Evolutionary conservation across 2,888 invertebrate genomes (phyloP).

Genomic region (Xanthorhoe designata): DNA sequence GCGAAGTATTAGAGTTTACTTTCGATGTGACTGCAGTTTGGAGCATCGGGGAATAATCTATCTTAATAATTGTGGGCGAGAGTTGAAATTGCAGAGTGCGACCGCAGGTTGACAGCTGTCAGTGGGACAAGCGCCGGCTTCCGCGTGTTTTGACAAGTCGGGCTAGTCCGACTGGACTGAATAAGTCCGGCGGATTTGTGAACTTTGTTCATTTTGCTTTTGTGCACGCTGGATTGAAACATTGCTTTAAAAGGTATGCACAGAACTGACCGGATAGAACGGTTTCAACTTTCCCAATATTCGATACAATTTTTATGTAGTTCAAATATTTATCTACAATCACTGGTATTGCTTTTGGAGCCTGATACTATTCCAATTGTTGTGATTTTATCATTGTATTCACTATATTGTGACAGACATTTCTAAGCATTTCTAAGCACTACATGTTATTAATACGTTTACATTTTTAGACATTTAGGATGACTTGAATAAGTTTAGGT

Average conservation of each 20-base stretch:
- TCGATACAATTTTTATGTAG: neutral
- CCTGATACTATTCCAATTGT: too few relatives aligned
- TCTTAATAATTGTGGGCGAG: slow-evolving; percentile 27
- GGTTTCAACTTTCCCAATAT: neutral
- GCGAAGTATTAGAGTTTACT: slow-evolving; percentile 28
- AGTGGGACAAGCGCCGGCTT: slow-evolving; percentile 37
- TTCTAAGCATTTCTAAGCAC: too few relatives aligned
- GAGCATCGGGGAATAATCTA: slow-evolving; percentile 25
- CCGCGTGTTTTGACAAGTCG: slow-evolving; percentile 38
- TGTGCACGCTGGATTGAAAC: neutral
- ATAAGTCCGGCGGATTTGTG: slow-evolving; percentile 30
- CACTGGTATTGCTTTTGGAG: neutral
- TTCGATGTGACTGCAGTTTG: slow-evolving; percentile 11
- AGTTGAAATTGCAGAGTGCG: slow-evolving; percentile 30
- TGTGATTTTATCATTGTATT: too few relatives aligned
- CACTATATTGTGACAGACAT: neutral
- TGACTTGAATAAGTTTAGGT: too few relatives aligned
- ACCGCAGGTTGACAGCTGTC: slow-evolving; percentile 41
- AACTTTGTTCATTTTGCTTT: slow-evolving; percentile 37
- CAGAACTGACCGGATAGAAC: neutral
- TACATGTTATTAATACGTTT: too few relatives aligned
- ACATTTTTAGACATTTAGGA: too few relatives aligned
- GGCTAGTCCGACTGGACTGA: slow-evolving; percentile 25
- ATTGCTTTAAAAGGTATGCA: slow-evolving; percentile 1
- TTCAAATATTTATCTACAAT: neutral